phyloP scores from a whole-genome alignment of 2,113 vertebrate species.

The Lepidothrix coronata region DNA sequence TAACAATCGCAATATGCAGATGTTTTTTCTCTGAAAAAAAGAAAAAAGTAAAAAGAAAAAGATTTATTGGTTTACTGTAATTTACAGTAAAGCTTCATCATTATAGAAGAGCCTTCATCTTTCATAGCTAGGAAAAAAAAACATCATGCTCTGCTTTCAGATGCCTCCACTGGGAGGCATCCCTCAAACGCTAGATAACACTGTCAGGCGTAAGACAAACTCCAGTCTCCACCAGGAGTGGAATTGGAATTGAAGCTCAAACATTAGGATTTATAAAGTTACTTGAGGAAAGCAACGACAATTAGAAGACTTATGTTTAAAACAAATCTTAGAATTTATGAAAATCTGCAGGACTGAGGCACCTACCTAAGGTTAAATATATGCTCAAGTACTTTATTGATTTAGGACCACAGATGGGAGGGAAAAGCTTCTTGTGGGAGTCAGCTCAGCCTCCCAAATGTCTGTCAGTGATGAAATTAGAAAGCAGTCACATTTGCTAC shows the following conservation, averaged over 20 bases:
- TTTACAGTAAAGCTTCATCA: slow-evolving; percentile 30
- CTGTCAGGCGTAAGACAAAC: not conserved
- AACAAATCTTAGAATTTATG: not conserved
- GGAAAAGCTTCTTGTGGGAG: not conserved
- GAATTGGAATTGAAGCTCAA: not conserved
- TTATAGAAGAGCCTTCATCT: not conserved
- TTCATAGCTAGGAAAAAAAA: not conserved
- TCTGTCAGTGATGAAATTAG: not conserved
- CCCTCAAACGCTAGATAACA: slow-evolving; percentile 13
- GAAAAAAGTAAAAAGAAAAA: not conserved
- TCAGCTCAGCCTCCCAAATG: not conserved
- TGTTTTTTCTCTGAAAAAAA: not conserved
- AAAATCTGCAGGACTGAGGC: not conserved
- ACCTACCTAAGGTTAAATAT: not conserved
- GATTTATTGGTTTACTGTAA: not conserved
- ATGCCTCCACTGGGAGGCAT: slow-evolving; percentile 39
- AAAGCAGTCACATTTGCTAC: not conserved
- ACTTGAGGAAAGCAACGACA: slow-evolving; percentile 5
- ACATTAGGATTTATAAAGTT: not conserved
- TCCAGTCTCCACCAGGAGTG: not conserved
- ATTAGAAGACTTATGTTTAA: not conserved
- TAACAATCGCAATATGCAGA: not conserved
- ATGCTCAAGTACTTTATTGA: not conserved
- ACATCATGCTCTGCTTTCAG: not conserved
- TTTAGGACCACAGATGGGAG: not conserved